Conservation (phyloP, 1,140 invertebrate species). For the Platorchestia sp. region DNA sequence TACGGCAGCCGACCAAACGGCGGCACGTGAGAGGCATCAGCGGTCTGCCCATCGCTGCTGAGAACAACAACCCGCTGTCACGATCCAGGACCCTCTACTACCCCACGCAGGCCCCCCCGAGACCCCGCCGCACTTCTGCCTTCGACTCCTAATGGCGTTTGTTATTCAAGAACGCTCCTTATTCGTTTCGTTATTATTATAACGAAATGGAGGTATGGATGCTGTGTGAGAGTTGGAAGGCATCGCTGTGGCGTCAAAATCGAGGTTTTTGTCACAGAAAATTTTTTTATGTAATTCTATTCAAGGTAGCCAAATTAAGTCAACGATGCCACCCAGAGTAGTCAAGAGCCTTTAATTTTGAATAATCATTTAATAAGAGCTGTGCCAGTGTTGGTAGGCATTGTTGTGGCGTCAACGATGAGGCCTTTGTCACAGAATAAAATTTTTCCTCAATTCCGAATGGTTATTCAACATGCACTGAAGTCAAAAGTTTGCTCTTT, state of each 20-base stretch:
- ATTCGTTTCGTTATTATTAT: too few species aligned
- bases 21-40: constrained; percentile 23
- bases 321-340: too few species aligned
- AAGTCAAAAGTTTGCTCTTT: too few species aligned
- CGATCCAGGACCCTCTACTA: constrained; percentile 11
- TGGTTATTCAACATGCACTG: too few species aligned
- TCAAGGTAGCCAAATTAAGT: too few species aligned
- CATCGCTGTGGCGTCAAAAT: neutral
- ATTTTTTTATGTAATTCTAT: too few species aligned
- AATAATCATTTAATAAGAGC: too few species aligned
- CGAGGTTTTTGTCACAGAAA: neutral
- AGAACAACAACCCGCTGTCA: neutral
- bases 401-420: neutral
- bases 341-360: too few species aligned
- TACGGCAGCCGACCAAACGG: neutral
- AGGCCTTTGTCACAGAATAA: neutral
- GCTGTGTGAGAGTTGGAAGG: neutral
- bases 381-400: neutral
- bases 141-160: neutral
- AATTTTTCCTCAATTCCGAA: neutral
- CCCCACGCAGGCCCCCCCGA: neutral
- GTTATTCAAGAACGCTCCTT: too few species aligned
- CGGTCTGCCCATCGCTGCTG: constrained; percentile 10
- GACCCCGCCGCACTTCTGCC: neutral
- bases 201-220: neutral